Percentiles rank a stretch among this genome's conserved stretches.
Conservation (phyloP, 2,888 invertebrate species). For the Icerya purchasi region DNA sequence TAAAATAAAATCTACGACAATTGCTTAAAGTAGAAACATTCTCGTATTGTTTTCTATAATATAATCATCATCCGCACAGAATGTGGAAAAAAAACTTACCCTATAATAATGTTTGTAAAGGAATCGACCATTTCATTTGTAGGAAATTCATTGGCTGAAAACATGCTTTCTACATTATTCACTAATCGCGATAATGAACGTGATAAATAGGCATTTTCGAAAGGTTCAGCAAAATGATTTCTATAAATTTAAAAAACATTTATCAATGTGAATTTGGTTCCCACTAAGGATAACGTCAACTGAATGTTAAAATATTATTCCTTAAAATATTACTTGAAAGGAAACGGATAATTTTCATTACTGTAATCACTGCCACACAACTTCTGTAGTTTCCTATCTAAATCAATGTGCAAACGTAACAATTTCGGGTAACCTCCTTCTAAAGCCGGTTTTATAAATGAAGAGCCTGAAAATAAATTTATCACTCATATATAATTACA, state of each 20-base stretch:
- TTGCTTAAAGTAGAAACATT: too few relatives aligned
- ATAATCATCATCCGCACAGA: neutral
- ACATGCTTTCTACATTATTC: conserved; percentile 68
- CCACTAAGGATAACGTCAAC: too few relatives aligned
- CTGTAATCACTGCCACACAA: neutral
- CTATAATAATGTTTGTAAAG: conserved; percentile 41
- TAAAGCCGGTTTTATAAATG: conserved; percentile 51
- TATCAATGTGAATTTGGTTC: neutral
- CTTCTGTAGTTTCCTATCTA: conserved; percentile 37
- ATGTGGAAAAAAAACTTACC: conserved; percentile 26
- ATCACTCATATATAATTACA: too few relatives aligned
- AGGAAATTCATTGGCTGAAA: conserved; percentile 43
- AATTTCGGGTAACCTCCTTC: conserved; percentile 75
- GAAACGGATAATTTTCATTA: neutral
- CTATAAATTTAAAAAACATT: neutral
- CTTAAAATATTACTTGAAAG: neutral
- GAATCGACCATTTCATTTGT: conserved; percentile 54
- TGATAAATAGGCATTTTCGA: conserved; percentile 68
- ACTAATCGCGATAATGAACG: conserved; percentile 60
- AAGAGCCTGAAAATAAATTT: conserved; percentile 22
- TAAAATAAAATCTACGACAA: too few relatives aligned
- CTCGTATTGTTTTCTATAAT: too few relatives aligned
- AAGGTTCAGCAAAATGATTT: conserved; percentile 26
- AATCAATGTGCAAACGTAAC: conserved; percentile 55
- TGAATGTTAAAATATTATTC: neutral